Evolutionary conservation across 2,113 vertebrate genomes (phyloP).

Genomic region (Microcebus griseorufus): DNA sequence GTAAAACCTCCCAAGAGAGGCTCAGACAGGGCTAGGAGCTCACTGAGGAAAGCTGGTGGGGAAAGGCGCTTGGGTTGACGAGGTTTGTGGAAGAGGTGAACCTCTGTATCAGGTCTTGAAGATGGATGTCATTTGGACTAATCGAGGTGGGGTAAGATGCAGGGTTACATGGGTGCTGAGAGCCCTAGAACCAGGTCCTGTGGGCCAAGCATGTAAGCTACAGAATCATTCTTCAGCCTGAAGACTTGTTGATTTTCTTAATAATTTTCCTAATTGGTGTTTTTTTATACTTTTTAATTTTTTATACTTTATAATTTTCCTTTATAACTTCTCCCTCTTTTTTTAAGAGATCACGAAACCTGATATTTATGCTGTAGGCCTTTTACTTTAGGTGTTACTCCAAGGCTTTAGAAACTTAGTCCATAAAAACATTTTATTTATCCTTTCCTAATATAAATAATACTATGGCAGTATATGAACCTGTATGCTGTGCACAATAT

Average conservation of each 20-base stretch:
- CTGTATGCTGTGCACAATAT: fast-evolving
- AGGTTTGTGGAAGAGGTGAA: neutral
- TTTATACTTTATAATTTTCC: neutral
- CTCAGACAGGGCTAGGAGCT: neutral
- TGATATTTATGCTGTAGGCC: neutral
- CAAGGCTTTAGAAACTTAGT: neutral
- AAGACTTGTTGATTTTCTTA: neutral
- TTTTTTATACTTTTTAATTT: no score
- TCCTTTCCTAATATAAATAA: fast-evolving
- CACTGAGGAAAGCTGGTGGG: neutral
- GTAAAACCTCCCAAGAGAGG: neutral
- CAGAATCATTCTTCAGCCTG: neutral
- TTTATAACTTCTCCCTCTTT: neutral
- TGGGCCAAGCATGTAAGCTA: neutral
- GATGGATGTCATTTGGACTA: neutral
- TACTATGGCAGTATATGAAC: fast-evolving
- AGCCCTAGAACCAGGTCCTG: neutral
- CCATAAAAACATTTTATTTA: neutral
- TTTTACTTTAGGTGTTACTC: neutral
- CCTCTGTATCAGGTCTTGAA: neutral
- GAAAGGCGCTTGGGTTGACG: fast-evolving
- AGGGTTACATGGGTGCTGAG: neutral
- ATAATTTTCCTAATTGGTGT: neutral
- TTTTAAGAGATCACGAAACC: neutral
- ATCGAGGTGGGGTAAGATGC: neutral